These are phyloP conservation scores for Parnassius glacialis DNA, from an alignment of 2,888 invertebrate genomes.

Conservation along the genomic window DNA sequence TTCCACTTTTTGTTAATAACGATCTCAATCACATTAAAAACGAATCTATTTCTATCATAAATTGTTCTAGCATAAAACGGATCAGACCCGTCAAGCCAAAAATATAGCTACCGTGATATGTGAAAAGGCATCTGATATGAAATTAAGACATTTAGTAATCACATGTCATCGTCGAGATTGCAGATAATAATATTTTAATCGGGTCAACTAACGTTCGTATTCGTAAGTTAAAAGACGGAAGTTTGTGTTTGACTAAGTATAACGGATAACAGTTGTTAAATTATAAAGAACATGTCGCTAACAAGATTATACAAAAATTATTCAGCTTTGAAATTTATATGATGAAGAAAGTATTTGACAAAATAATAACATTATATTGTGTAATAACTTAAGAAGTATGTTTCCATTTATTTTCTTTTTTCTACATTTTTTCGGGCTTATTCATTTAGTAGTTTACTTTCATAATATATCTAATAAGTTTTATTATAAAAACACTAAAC, in stretches of 20 bases:
- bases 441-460: no score
- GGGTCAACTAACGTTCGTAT: conserved; percentile 68
- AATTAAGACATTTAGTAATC: conserved; percentile 39
- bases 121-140: conserved; percentile 15
- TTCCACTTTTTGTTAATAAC: no score
- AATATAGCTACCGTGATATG: conserved; percentile 7
- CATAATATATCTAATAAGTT: no score
- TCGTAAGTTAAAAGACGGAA: conserved; percentile 64
- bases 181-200: conserved; percentile 70
- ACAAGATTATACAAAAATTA: conserved; percentile 6
- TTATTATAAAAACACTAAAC: no score
- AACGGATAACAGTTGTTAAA: conserved; percentile 25
- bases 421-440: no score
- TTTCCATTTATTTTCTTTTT: no score
- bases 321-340: no score
- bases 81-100: conserved; percentile 4
- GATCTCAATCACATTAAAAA: no score
- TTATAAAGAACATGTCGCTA: conserved; percentile 2
- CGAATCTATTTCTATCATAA: no score
- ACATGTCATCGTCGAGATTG: conserved; percentile 63
- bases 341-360: no score
- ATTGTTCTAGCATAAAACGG: neutral
- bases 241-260: conserved; percentile 45
- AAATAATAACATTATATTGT: no score
- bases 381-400: no score